Evolutionary conservation across 2,888 invertebrate species (phyloP), one percentile per base, ranked within the genome.

Genomic region (Protophormia terraenovae): DNA sequence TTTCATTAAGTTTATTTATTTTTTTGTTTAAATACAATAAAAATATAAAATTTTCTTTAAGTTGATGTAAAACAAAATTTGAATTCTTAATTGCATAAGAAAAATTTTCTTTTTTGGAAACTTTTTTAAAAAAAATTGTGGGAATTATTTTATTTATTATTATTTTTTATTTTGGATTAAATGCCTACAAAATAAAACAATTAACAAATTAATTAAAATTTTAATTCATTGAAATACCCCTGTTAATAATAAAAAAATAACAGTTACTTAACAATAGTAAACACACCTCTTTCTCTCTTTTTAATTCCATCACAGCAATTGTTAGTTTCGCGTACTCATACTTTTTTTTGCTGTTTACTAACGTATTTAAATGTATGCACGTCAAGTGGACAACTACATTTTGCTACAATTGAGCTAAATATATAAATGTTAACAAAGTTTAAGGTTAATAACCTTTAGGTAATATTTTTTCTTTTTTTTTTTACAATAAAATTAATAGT

Each of bases 381-480:
- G 32, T 80, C 19, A 50, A 53, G 45, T 67, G 47, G 22, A 60
- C 27, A 38, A 62, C 16, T 16, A 55, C 10, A n/a, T n/a, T 50
- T 62, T 50, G 19, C 32, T 24, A 45, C n/a, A 41, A 22, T 12
- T 50, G 38, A 53, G 16, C 10, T 24, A 35, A 29, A 22, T 50
- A 41, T 22, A 72, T 47, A 79, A 75, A 58, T 47, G n/a, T 35
- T 22, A 71, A 71, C 16, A 58, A 73, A 60, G 38, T 19, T 64
- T 27, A n/a, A 82, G 75, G 67, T 83, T 66, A 76, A 58, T 71
- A 22, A 53, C 71, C 71, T 76, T 55, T 32, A 38, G 32, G 14
- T 16, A n/a, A n/a, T n/a, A n/a, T n/a, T n/a, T 64, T 32, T 35
- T 24, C 27, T 64, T 60, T 50, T 47, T 45, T 16, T 45, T 47